Conservation (phyloP, 64 coral and sea anemone genomes). For the Acropora tenuis region DNA sequence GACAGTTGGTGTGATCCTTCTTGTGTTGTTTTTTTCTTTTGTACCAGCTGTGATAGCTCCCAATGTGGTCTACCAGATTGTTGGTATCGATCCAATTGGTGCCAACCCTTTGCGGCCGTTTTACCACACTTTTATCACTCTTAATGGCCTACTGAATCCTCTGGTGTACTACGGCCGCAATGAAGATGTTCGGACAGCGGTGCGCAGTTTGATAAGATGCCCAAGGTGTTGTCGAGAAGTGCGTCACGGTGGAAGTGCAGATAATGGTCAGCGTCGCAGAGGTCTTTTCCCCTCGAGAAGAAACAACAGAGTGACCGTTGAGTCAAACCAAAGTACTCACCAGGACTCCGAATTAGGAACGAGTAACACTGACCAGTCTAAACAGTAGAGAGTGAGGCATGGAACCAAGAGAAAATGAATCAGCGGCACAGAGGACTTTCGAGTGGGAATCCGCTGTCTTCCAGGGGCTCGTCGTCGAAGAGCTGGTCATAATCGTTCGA, state of each 20-base stretch:
- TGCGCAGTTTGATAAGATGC: not conserved
- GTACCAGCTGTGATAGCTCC: not conserved
- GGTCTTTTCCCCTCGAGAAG: too few relatives aligned
- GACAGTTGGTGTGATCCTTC: not conserved
- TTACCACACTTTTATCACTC: not conserved
- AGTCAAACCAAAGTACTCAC: too few relatives aligned
- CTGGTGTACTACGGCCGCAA: not conserved
- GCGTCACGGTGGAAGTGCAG: not conserved
- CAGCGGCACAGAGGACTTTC: too few relatives aligned
- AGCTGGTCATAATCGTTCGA: too few relatives aligned
- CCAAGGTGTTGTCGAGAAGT: not conserved
- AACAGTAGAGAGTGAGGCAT: too few relatives aligned
- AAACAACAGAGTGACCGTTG: too few relatives aligned
- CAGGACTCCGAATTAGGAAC: too few relatives aligned
- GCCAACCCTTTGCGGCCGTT: not conserved
- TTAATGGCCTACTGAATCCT: slow-evolving; percentile 7
- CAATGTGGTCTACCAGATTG: not conserved
- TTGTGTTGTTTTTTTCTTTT: not conserved
- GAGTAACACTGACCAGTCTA: too few relatives aligned
- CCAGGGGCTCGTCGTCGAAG: too few relatives aligned
- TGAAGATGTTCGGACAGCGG: not conserved
- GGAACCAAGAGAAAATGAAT: too few relatives aligned
- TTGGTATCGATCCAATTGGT: not conserved
- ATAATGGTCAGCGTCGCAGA: too few relatives aligned
- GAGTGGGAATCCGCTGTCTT: too few relatives aligned